Evolutionary conservation across 2,113 vertebrate genomes (phyloP), one percentile per base, ranked within the genome.

Genomic region (Marmota flaviventris): DNA sequence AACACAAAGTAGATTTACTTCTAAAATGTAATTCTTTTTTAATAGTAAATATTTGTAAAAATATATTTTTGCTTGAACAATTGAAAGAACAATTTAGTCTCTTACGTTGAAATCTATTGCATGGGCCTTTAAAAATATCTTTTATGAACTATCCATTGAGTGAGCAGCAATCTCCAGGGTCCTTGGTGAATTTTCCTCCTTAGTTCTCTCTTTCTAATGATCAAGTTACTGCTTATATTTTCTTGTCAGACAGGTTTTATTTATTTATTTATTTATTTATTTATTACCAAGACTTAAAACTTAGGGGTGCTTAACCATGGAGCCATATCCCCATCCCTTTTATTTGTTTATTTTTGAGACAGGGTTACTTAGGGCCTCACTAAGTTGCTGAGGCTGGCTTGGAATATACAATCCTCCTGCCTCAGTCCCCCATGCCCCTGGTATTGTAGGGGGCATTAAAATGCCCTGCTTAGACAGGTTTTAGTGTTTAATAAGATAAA

Each of bases 41-140:
- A 8, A 39, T 34, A 72, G 29, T 9, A 63, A 67, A 39, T 67
- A 11, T 79, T 73, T 56, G 27, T 20, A 18, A 42, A 72, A 56
- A 69, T 22, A 61, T 1, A 32, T 20, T 53, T 63, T 89, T 78
- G 7, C 2, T 20, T 45, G 8, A 63, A 63, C 9, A 63, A 34
- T 5, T 37, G 27, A n/a, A 69, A 56, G n/a, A 24, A 16, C 22
- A 20, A 8, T 34, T 69, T 56, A 56, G 53, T 84, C 24, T 32
- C 10, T 34, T 32, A 34, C 1, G 3, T 22, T 37, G 16, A 4
- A 63, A 0, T 20, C 10, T 67, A 29, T 1, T 67, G 5, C 22
- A n/a, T 13, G 4, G 4, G 2, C 8, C 12, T 45, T 9, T 5
- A 0, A 5, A 29, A 70, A 6, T 37, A 14, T 58, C 4, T 42